Conservation (phyloP, 2,888 invertebrate species). For the Schizaphis graminum region DNA sequence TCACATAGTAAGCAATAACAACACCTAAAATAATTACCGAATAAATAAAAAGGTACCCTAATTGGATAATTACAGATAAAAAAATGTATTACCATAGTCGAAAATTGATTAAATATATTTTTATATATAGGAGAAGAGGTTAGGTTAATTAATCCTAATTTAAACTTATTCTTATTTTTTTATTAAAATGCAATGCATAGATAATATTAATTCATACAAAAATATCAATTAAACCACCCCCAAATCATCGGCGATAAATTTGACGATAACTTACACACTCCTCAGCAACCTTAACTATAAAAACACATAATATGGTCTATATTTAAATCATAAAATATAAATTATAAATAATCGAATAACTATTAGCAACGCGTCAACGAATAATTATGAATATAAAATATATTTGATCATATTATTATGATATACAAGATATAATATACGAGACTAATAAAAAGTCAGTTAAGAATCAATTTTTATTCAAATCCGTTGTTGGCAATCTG, state of each 20-base stretch:
- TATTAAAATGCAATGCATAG: background rate
- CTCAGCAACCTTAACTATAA: background rate
- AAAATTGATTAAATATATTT: background rate
- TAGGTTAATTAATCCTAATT: background rate
- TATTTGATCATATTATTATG: background rate
- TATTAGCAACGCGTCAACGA: background rate
- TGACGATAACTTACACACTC: background rate
- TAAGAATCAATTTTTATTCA: background rate
- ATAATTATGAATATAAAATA: background rate
- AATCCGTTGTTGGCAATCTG: background rate
- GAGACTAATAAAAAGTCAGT: background rate
- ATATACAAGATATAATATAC: background rate
- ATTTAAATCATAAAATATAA: background rate
- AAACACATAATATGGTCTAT: background rate
- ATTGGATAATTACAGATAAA: background rate
- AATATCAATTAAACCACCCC: background rate
- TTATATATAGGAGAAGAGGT: background rate
- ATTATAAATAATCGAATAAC: background rate
- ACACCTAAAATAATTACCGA: background rate
- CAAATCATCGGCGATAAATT: background rate
- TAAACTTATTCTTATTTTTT: background rate
- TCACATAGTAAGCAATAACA: background rate
- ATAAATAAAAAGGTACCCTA: too few relatives aligned
- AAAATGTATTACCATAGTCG: background rate
- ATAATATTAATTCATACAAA: background rate